phyloP scores from a whole-genome alignment of 37 sponge, comb jelly and placozoan genomes.

The Theonella swinhoei region DNA sequence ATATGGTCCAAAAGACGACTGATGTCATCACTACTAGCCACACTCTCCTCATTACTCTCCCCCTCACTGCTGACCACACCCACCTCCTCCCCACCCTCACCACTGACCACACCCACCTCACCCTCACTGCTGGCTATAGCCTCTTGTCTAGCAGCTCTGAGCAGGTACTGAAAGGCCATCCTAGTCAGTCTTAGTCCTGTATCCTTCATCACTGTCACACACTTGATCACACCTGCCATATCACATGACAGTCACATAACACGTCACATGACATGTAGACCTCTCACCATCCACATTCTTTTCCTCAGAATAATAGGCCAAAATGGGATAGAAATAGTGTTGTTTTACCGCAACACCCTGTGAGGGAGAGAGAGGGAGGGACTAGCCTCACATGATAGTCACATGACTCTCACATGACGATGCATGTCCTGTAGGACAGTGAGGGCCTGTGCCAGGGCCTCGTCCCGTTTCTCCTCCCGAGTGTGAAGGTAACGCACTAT shows the following conservation, averaged over 20 bases:
- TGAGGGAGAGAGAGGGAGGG: background rate
- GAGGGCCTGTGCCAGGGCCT: background rate
- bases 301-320: background rate
- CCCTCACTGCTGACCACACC: too few relatives aligned
- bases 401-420: background rate
- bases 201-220: background rate
- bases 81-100: too few relatives aligned
- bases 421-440: background rate
- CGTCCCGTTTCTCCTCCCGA: background rate
- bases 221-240: background rate
- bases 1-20: background rate
- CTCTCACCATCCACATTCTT: background rate
- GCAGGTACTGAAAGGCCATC: background rate
- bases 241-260: background rate
- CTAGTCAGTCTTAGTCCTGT: background rate
- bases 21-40: background rate
- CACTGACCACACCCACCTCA: too few relatives aligned
- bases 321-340: conserved; percentile 1
- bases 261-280: background rate
- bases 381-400: background rate
- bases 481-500: background rate
- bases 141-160: background rate
- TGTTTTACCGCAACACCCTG: background rate
- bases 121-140: background rate
- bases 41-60: too few relatives aligned